Base-by-base conservation (phyloP, 2,797 vertebrate genomes). In the Enoplosus armatus region DNA sequence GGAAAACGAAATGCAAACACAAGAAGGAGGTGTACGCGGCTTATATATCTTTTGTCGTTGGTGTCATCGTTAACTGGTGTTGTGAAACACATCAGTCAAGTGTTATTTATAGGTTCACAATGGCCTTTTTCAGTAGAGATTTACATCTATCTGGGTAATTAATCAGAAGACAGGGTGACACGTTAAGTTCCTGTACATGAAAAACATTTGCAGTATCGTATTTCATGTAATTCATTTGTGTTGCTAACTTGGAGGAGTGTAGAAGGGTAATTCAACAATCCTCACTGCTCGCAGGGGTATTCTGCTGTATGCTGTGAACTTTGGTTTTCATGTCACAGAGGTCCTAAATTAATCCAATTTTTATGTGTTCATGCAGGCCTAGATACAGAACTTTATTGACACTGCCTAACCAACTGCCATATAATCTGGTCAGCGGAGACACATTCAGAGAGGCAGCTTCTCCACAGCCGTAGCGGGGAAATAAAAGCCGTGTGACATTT, bases 401-500 rank as follows among this genome's bases (percentile, higher is more conserved):
- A 2, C 61, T 75, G 63, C 55, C 79, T 61, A 64, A 87, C 26
- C 59, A 24, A 53, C 12, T 2, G 37, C 64, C 47, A 35, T 66
- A 69, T 78, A 73, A 76, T 79, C 62, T 51, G 39, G 71, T 72
- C 82, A 76, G 54, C 0, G 9, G 72, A 78, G 78, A 72, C 64
- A 6, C 35, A 43, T 55, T 62, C 5, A 43, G 15, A 50, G 54
- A 51, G 12, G 61, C 60, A 37, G 45, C 66, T 33, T 72, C 55
- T 80, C 31, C 27, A 14, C 45, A 39, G 76, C 67, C 14, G 8
- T 22, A 24, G 41, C 18, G 2, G 61, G 71, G 51, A 55, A 75
- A 72, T 76, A 79, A 87, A 89, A 81, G 51, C 76, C 8, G 33
- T 47, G 39, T 86, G 82, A 89, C 83, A 85, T 86, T 90, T 88